These are phyloP conservation scores for Brachyhypopomus gauderio DNA, from an alignment of 2,113 vertebrate species.

Conservation along the genomic window DNA sequence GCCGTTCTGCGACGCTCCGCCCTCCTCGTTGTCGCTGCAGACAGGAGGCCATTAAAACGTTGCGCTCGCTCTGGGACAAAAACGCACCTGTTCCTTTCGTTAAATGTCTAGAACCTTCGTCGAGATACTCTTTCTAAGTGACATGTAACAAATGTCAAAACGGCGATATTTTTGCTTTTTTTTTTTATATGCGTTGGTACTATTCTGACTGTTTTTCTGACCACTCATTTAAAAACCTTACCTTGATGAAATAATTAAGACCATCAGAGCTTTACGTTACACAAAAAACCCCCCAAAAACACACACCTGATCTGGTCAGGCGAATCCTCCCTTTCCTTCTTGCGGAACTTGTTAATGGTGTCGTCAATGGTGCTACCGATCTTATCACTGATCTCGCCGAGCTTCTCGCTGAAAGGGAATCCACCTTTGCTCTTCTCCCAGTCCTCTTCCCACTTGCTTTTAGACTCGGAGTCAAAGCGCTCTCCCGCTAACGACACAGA, in stretches of 20 bases:
- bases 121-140: too few relatives aligned
- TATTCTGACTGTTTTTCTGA: neutral
- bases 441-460: slow-evolving; percentile 94
- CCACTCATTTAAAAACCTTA: too few relatives aligned
- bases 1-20: slow-evolving; percentile 66
- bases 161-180: neutral
- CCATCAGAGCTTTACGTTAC: neutral
- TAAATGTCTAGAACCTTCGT: too few relatives aligned
- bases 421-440: slow-evolving; percentile 90
- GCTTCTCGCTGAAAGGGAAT: slow-evolving; percentile 95
- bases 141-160: too few relatives aligned
- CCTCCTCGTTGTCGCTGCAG: slow-evolving; percentile 89
- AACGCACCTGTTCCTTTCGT: too few relatives aligned
- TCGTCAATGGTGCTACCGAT: slow-evolving; percentile 99
- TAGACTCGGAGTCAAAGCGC: slow-evolving; percentile 83
- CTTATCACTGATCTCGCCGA: slow-evolving; percentile 95
- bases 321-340: slow-evolving; percentile 94
- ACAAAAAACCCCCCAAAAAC: neutral
- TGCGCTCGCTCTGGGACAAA: too few relatives aligned
- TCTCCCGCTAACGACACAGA: slow-evolving; percentile 74
- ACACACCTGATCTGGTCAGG: slow-evolving; percentile 89
- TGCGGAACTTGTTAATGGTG: slow-evolving; percentile 92
- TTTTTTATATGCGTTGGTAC: neutral
- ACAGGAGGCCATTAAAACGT: neutral
- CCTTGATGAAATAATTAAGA: too few relatives aligned